phyloP scores from a whole-genome alignment of 1,140 invertebrate species.

The Cydia strobilella region DNA sequence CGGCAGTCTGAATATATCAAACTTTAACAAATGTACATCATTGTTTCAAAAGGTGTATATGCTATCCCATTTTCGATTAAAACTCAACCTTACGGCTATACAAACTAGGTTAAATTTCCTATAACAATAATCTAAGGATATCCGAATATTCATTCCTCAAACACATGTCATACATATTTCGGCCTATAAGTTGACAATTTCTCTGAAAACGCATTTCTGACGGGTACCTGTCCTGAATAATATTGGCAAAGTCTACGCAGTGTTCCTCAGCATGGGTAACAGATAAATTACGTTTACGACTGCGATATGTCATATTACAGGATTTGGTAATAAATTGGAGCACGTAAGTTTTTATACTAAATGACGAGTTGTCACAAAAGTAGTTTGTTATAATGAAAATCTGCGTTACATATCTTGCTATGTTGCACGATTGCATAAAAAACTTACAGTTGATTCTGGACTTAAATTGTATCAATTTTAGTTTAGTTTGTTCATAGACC shows the following conservation, averaged over 20 bases:
- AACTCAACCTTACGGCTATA: not conserved
- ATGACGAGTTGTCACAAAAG: too few species aligned
- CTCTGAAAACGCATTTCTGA: not conserved
- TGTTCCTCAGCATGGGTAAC: not conserved
- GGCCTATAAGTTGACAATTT: not conserved
- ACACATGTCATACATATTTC: not conserved
- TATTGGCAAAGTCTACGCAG: not conserved
- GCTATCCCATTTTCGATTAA: not conserved
- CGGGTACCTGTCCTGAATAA: conserved; percentile 18
- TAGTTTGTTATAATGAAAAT: too few species aligned
- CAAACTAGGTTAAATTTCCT: not conserved
- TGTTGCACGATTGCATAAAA: too few species aligned
- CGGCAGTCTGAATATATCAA: not conserved
- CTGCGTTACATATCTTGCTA: too few species aligned
- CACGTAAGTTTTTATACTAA: too few species aligned
- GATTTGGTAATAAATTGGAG: conserved; percentile 22
- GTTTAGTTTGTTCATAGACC: too few species aligned
- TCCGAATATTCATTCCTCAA: not conserved
- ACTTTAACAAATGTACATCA: not conserved
- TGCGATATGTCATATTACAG: not conserved
- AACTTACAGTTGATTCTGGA: too few species aligned
- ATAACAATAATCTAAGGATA: not conserved
- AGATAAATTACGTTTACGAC: not conserved
- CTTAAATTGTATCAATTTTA: too few species aligned
- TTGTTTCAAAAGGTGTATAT: not conserved